Evolutionary conservation across 2,888 invertebrate genomes (phyloP), one percentile per base, ranked within the genome.

Genomic region (Harpalus rubripes): DNA sequence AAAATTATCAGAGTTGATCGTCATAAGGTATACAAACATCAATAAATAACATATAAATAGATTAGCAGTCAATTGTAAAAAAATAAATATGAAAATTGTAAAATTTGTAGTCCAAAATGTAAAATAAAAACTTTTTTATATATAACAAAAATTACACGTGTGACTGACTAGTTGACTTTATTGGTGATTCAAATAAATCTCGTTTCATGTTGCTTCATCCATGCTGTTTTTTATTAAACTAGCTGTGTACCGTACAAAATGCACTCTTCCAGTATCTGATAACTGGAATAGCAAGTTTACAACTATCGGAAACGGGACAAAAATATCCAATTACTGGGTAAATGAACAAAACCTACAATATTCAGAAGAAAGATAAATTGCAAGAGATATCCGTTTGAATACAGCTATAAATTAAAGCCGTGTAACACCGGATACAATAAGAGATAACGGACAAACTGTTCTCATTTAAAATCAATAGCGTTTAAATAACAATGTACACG

Each of bases 331-430:
- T 74, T 74, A 74, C 44, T 74, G 41, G 18, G 72, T 15, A 74
- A 74, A 74, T 74, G 72, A 74, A 74, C 72, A 74, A 74, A 74
- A 74, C 72, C 18, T 44, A 74, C 44, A 74, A 74, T 44, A 74
- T 44, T 74, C 72, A 74, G 44, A 74, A 74, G 72, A 74, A 44
- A 74, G 72, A 74, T 74, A 74, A 74, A 74, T 74, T 74, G 72
- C 16, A 18, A 22, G 72, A 74, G 72, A 74, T 74, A 74, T 74
- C 72, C 72, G 72, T 74, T 74, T 74, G 41, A 74, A 74, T 74
- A 74, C 22, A 44, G 44, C 72, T 52, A 74, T 74, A 74, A 74
- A 74, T 74, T 74, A 74, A 44, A 74, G 10, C 18, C 72, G 4
- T 74, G 18, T 74, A 52, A 74, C 72, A 74, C 72, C 72, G 72